These are phyloP conservation scores for Lymantria monacha DNA, from an alignment of 2,888 invertebrate genomes.

Conservation along the genomic window DNA sequence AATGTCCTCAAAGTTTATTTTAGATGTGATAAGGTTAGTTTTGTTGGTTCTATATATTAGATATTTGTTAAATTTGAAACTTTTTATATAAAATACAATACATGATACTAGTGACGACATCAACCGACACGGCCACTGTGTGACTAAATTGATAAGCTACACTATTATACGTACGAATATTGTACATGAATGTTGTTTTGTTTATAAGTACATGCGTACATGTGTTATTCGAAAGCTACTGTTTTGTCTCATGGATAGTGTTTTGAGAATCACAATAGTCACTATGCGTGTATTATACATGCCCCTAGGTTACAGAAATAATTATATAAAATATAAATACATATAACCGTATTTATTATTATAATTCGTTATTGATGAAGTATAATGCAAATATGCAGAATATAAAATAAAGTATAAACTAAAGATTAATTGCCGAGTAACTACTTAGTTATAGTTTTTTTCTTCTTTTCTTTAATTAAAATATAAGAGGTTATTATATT, in stretches of 20 bases:
- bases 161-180: constrained; percentile 3
- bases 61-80: constrained; percentile 6
- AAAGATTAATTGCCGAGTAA: background rate
- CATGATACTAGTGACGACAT: constrained; percentile 7
- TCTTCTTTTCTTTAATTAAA: background rate
- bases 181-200: constrained; percentile 1
- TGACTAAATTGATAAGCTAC: constrained; percentile 22
- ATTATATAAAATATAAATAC: too few species aligned
- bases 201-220: background rate
- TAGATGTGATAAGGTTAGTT: background rate
- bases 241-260: background rate
- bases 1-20: constrained; percentile 5
- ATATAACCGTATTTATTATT: too few species aligned
- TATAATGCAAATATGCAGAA: too few species aligned
- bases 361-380: too few species aligned
- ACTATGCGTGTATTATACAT: background rate
- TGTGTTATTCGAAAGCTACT: background rate
- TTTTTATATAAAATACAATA: background rate
- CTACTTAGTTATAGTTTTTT: background rate
- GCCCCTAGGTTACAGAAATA: background rate
- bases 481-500: background rate
- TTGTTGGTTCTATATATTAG: background rate
- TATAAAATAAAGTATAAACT: too few species aligned
- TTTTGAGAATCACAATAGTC: constrained; percentile 3
- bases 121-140: constrained; percentile 10